Evolutionary conservation across 2,888 invertebrate species (phyloP), one percentile per base, ranked within the genome.

Genomic region (Phanerotoma sp.): DNA sequence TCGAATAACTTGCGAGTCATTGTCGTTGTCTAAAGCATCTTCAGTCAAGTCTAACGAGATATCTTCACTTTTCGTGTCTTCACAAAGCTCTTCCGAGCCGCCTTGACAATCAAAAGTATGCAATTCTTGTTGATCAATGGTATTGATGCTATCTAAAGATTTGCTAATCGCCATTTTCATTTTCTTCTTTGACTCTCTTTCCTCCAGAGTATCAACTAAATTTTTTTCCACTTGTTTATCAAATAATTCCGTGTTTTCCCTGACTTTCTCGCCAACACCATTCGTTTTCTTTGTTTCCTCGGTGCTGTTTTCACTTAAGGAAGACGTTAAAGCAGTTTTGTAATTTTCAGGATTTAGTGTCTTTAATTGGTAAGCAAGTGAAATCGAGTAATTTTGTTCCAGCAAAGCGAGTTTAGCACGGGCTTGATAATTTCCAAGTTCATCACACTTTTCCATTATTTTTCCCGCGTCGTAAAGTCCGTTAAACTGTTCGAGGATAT

Each of bases 341-440:
- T 65, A 58, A 51, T 65, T 65, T 11, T 68, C 51, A 30, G 65
- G 57, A 50, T 70, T 69, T 15, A 78, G 61, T 18, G 78, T 77
- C 61, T 75, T 74, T 42, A 80, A 63, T 56, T 79, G 79, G 58
- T 78, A 76, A 6, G 66, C 67, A 15, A 80, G 67, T 9, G 80
- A 78, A 11, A 73, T 70, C 16, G 74, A 71, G 54, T 77, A 74
- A 56, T 79, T 75, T 37, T 75, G 73, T 20, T 79, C 78, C 44
- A 81, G 65, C 13, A 77, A 67, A 20, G 79, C 77, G 21, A 81
- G 62, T 62, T 80, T 78, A 2, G 80, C 75, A 25, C 79, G 78
- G 7, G 79, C 80, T 66, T 80, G 78, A 61, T 75, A 77, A 61
- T 81, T 79, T 46, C 74, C 74, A 37, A 78, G 62, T 54, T 77